phyloP scores from a whole-genome alignment of 2,888 invertebrate genomes.

The Melieria omissa region DNA sequence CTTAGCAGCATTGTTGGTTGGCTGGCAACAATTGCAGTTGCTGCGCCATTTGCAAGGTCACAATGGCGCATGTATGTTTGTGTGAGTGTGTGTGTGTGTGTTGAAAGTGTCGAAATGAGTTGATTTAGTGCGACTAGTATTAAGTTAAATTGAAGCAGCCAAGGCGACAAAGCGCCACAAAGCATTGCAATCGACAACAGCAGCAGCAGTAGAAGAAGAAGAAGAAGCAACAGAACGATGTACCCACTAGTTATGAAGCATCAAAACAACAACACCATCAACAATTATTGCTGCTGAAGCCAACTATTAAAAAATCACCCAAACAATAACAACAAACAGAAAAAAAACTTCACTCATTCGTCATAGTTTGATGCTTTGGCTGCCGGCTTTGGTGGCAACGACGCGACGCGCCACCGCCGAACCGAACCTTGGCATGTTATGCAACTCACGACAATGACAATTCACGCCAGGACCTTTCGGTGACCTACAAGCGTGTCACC shows the following conservation, averaged over 20 bases:
- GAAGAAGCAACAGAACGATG: too few species aligned
- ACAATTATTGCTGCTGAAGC: neutral
- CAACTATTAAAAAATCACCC: neutral
- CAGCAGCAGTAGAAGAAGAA: too few species aligned
- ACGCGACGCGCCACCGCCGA: too few species aligned
- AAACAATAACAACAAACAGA: too few species aligned
- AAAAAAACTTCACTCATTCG: neutral
- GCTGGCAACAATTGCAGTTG: neutral
- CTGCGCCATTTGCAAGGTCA: conserved; percentile 25
- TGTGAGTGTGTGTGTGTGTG: neutral
- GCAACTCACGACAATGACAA: conserved; percentile 51
- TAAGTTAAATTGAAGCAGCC: conserved; percentile 23
- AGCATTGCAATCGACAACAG: too few species aligned
- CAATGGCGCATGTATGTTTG: neutral
- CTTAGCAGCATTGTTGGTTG: conserved; percentile 12
- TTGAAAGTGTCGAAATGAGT: conserved; percentile 22
- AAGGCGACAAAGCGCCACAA: neutral
- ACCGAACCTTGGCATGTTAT: conserved; percentile 29
- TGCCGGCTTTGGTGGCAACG: too few species aligned
- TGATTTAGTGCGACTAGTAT: conserved; percentile 47
- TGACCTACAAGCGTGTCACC: conserved; percentile 38
- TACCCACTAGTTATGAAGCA: neutral
- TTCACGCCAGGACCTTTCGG: conserved; percentile 51
- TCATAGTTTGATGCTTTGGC: conserved; percentile 1
- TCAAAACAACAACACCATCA: neutral